Evolutionary conservation across 2,888 invertebrate species (phyloP).

Genomic region (Nudaria mundana): DNA sequence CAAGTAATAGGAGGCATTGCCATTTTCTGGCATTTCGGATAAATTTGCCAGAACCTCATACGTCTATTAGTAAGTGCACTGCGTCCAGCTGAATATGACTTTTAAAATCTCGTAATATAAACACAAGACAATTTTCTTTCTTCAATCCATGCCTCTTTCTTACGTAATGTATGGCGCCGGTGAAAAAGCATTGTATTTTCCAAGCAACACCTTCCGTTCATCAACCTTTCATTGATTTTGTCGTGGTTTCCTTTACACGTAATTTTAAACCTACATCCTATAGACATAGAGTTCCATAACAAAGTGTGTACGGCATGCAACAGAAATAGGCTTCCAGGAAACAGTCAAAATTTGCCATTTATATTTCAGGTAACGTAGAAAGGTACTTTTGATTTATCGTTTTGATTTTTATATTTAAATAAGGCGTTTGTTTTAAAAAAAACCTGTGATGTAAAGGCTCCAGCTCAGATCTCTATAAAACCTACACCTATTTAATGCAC

Average conservation of each 20-base stretch:
- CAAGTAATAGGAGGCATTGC: too few species aligned
- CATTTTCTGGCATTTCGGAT: too few species aligned
- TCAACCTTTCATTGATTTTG: slow-evolving; percentile 46
- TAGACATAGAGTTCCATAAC: background rate
- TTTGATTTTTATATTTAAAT: too few species aligned
- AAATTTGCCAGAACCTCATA: too few species aligned
- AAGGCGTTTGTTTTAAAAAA: too few species aligned
- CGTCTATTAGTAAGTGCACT: too few species aligned
- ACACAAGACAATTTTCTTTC: background rate
- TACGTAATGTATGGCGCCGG: slow-evolving; percentile 17
- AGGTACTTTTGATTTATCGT: too few species aligned
- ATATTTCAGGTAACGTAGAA: too few species aligned
- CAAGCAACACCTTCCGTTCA: slow-evolving; percentile 38
- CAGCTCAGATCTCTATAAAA: too few species aligned
- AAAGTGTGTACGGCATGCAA: background rate
- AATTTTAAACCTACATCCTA: slow-evolving; percentile 11
- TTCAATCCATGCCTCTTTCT: background rate
- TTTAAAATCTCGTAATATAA: background rate
- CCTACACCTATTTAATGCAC: too few species aligned
- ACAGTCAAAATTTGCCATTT: slow-evolving; percentile 1
- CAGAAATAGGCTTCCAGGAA: slow-evolving; percentile 20
- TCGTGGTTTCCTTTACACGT: slow-evolving; percentile 12
- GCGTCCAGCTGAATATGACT: too few species aligned
- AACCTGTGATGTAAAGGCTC: too few species aligned
- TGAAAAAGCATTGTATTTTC: slow-evolving; percentile 29